Conservation (phyloP, 2,888 invertebrate species). For the Plagodis dolabraria region DNA sequence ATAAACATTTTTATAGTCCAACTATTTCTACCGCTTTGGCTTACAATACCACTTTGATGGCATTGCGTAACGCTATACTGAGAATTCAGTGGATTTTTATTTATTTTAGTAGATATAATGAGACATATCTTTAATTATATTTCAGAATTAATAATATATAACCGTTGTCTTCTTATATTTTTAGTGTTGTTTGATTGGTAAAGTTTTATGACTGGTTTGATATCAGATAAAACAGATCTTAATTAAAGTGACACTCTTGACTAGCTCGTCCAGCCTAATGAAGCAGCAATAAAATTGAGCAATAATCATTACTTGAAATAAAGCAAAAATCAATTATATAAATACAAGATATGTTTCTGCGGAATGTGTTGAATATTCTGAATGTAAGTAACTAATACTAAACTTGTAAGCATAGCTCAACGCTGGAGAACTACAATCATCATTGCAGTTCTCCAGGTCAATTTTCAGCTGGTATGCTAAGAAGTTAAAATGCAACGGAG, state of each 20-base stretch:
- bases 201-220: conserved; percentile 19
- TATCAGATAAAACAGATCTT: conserved; percentile 17
- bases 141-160: conserved; percentile 23
- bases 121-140: conserved; percentile 30
- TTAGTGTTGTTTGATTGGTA: conserved; percentile 19
- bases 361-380: no score
- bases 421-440: no score
- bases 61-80: conserved; percentile 50
- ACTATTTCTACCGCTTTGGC: conserved; percentile 59
- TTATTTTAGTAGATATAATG: conserved; percentile 34
- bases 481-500: no score
- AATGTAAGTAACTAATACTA: no score
- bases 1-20: conserved; percentile 75
- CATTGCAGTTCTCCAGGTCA: no score
- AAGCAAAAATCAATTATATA: not conserved
- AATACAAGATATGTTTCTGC: not conserved
- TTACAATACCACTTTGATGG: conserved; percentile 47
- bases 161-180: conserved; percentile 27
- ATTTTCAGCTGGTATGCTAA: no score
- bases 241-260: conserved; percentile 22
- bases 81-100: conserved; percentile 34
- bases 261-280: conserved; percentile 1
- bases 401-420: no score
- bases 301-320: not conserved
- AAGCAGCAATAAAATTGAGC: not conserved